Evolutionary conservation across 92 coral and sea anemone species (phyloP).

Genomic region (Nematostella vectensis): DNA sequence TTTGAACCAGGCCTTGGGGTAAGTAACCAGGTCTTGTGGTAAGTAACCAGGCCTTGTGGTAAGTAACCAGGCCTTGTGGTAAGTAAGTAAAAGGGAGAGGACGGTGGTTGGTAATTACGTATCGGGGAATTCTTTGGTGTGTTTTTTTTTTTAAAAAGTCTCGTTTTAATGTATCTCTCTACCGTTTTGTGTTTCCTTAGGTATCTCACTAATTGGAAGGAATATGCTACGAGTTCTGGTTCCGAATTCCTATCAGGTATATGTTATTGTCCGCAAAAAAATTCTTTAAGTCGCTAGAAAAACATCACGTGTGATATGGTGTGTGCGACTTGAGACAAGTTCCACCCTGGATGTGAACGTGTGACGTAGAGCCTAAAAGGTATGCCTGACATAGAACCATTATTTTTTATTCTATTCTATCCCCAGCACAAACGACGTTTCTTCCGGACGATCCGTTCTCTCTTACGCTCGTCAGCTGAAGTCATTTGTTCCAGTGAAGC

Average conservation of each 20-base stretch:
- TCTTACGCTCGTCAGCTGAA: slow-evolving; percentile 35
- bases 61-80: too few relatives aligned
- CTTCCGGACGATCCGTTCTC: slow-evolving; percentile 79
- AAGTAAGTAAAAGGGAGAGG: too few relatives aligned
- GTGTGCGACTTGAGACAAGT: too few relatives aligned
- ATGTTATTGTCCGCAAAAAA: slow-evolving; percentile 1
- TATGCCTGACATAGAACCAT: not conserved
- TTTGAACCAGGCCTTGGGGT: too few relatives aligned
- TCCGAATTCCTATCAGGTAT: slow-evolving; percentile 68
- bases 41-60: too few relatives aligned
- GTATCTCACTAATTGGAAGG: slow-evolving; percentile 87
- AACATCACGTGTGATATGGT: too few relatives aligned
- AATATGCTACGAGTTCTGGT: slow-evolving; percentile 84
- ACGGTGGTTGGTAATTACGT: not conserved
- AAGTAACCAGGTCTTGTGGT: too few relatives aligned
- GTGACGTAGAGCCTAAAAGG: not conserved
- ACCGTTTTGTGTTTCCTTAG: slow-evolving; percentile 14
- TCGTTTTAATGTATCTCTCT: not conserved
- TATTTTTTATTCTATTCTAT: slow-evolving; percentile 5
- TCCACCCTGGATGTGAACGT: too few relatives aligned
- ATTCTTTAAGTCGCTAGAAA: too few relatives aligned
- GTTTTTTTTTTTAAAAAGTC: too few relatives aligned
- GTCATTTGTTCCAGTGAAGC: too few relatives aligned
- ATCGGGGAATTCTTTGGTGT: too few relatives aligned
- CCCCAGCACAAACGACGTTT: slow-evolving; percentile 53